Evolutionary conservation across 2,113 vertebrate genomes (phyloP).

Genomic region (Melierax canorus): DNA sequence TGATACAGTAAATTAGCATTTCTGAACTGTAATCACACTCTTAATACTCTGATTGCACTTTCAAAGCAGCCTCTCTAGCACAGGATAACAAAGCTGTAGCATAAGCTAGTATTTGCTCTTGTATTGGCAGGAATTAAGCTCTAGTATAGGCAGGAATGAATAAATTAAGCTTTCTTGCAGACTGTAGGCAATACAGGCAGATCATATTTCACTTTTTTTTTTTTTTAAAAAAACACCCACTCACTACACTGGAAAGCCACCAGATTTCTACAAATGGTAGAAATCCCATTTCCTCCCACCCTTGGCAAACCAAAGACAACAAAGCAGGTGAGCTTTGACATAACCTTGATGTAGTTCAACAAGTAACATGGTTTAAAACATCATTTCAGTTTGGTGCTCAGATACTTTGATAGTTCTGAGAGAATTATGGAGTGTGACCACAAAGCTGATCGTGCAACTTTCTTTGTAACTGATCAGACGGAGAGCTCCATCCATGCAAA

Average conservation of each 20-base stretch:
- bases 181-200: neutral
- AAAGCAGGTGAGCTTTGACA: slow-evolving; percentile 12
- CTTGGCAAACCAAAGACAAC: neutral
- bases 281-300: neutral
- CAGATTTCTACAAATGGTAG: neutral
- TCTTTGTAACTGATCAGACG: neutral
- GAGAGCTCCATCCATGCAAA: neutral
- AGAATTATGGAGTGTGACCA: neutral
- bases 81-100: neutral
- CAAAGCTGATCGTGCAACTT: neutral
- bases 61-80: neutral
- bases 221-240: neutral
- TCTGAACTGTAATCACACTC: neutral
- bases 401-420: neutral
- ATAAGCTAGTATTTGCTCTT: neutral
- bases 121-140: neutral
- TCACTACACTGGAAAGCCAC: neutral
- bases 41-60: neutral
- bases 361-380: neutral
- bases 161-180: neutral
- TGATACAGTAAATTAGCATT: neutral
- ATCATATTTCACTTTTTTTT: neutral
- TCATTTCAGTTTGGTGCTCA: neutral
- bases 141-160: neutral
- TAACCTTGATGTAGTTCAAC: neutral